Percentiles rank a stretch among this genome's conserved stretches.
Evolutionary conservation across 2,888 invertebrate species (phyloP).

Genomic region (Cryptocheilus praepositus): DNA sequence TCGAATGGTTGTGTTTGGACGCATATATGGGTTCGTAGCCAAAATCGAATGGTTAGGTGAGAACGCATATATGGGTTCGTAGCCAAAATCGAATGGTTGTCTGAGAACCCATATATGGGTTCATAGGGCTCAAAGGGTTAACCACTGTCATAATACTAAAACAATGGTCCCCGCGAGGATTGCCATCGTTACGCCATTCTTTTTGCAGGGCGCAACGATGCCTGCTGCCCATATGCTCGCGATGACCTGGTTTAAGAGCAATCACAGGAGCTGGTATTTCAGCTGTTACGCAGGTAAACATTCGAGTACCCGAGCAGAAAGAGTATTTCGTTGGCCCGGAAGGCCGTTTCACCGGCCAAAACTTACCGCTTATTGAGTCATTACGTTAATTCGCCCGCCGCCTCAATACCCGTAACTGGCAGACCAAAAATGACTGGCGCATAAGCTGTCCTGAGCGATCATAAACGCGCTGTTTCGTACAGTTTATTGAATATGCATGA

Average conservation of each 20-base stretch:
- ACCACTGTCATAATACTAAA: not conserved
- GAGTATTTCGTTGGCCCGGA: not conserved
- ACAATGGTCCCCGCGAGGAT: no score
- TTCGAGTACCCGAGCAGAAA: not conserved
- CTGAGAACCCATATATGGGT: no score
- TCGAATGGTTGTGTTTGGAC: no score
- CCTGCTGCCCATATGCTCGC: constrained; percentile 79
- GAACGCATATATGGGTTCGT: no score
- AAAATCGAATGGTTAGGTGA: no score
- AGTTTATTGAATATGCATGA: not conserved
- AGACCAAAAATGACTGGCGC: not conserved
- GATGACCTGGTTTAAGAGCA: constrained; percentile 79
- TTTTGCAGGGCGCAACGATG: constrained; percentile 77
- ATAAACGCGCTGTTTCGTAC: no score
- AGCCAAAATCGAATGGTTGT: no score
- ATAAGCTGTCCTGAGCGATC: not conserved
- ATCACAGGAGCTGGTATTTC: constrained; percentile 77
- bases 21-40: no score
- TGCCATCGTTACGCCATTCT: constrained; percentile 16
- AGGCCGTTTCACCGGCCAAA: not conserved
- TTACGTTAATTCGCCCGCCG: not conserved
- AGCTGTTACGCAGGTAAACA: constrained; percentile 77
- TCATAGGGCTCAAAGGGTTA: not conserved
- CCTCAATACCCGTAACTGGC: not conserved
- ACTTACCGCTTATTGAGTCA: not conserved